Base-by-base conservation (phyloP, 2,113 vertebrate genomes). In the Fregata magnificens region DNA sequence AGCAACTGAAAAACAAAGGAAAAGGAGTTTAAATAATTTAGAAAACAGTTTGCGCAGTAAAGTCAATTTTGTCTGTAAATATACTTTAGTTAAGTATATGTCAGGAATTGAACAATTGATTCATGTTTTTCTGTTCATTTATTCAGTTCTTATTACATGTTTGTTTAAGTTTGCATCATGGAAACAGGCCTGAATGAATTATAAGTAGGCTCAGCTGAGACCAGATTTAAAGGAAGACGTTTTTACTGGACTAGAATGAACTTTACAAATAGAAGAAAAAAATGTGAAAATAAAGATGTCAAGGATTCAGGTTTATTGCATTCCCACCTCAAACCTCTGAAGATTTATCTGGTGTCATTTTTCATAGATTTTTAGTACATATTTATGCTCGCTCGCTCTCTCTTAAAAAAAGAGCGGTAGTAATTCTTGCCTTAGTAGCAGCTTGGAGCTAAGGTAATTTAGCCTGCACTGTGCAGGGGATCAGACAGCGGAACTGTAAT, bases 241-340 rank as follows among this genome's bases (percentile, higher is more conserved):
- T 86, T 93, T 58, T 92, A 79, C 22, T 91, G 25, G 45, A 87
- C 62, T 90, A 88, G 83, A 85, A 91, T 44, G 32, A 85, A 55
- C 36, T 88, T 70, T 52, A 71, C 63, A 79, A 74, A 95, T 4
- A 40, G 5, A 90, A 85, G 16, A 25, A 79, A 95, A 63, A 93
- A 93, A 95, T 80, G 93, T 95, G 94, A 96, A 97, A 95, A 93
- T 77, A 77, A 31, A 87, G 22, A 56, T 66, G 29, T 72, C 84
- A 44, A 80, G 36, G 62, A 90, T 94, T 93, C 91, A 90, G 32
- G 81, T 94, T 79, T 93, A 82, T 86, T 73, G 53, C 29, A 73
- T 93, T 87, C 40, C 58, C 6, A 69, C 52, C 44, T 80, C 55
- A 91, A 90, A 95, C 53, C 58, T 95, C 89, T 73, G 42, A 80